Evolutionary conservation across 92 coral and sea anemone genomes (phyloP).

Genomic region (Actinostola sp.): DNA sequence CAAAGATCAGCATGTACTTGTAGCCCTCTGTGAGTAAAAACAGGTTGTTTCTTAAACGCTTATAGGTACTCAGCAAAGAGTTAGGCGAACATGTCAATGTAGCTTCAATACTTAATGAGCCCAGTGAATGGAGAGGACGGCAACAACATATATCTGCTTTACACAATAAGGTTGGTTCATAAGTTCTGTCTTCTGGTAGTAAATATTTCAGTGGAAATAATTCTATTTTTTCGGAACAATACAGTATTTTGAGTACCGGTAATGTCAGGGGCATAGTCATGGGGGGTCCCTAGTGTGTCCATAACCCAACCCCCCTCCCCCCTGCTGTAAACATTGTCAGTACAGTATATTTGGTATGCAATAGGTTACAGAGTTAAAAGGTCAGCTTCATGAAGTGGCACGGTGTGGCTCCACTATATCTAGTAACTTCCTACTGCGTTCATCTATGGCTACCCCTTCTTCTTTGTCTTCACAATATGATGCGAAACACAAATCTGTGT

Average conservation of each 20-base stretch:
- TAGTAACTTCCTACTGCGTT: conserved; percentile 50
- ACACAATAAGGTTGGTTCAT: conserved; percentile 79
- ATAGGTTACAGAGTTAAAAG: conserved; percentile 83
- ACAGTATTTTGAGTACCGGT: too few relatives aligned
- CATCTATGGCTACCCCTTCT: conserved; percentile 71
- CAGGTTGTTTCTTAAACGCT: too few relatives aligned
- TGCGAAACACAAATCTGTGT: conserved; percentile 78
- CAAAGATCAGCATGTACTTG: too few relatives aligned
- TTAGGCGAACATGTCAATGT: conserved; percentile 89
- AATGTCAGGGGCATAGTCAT: too few relatives aligned
- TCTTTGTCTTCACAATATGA: conserved; percentile 63
- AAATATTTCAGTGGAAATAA: background rate
- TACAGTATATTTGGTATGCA: too few relatives aligned
- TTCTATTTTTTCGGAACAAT: background rate
- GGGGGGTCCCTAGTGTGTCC: too few relatives aligned
- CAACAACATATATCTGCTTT: conserved; percentile 90
- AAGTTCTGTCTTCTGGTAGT: background rate
- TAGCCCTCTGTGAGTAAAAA: background rate
- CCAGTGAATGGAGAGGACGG: conserved; percentile 98
- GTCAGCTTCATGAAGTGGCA: conserved; percentile 73
- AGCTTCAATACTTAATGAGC: conserved; percentile 76
- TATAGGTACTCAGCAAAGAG: conserved; percentile 88
- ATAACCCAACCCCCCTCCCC: too few relatives aligned
- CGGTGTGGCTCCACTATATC: conserved; percentile 58
- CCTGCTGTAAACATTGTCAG: too few relatives aligned